Conservation (phyloP, 1,140 invertebrate genomes). For the Trinorchestia longiramus region DNA sequence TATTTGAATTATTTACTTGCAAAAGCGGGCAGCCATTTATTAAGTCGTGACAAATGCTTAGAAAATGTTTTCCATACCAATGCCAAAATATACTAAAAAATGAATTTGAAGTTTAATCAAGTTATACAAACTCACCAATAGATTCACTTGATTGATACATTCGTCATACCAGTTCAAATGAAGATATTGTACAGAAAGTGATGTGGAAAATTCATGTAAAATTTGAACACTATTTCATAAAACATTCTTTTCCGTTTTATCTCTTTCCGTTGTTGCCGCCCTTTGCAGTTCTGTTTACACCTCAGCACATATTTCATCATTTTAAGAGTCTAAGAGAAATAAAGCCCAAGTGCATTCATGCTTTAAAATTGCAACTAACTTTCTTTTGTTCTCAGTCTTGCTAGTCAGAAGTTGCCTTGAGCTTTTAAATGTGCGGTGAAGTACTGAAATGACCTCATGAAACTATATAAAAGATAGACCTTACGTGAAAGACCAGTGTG, state of each 20-base stretch:
- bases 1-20: not conserved
- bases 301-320: not conserved
- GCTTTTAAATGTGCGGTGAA: not conserved
- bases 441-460: not conserved
- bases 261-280: not conserved
- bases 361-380: not conserved
- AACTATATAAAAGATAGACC: not conserved
- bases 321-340: not conserved
- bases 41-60: too few species aligned
- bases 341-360: not conserved
- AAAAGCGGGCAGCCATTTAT: not conserved
- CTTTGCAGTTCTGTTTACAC: not conserved
- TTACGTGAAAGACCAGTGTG: not conserved
- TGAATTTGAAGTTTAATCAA: too few species aligned
- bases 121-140: not conserved
- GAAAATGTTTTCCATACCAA: too few species aligned
- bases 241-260: not conserved
- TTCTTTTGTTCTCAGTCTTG: not conserved
- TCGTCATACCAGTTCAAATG: not conserved
- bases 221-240: not conserved
- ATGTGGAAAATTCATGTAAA: not conserved
- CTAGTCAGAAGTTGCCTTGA: not conserved
- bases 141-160: not conserved
- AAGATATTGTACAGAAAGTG: not conserved
- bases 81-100: too few species aligned